Evolutionary conservation across 2,888 invertebrate genomes (phyloP).

Genomic region (Gryllus longicercus): DNA sequence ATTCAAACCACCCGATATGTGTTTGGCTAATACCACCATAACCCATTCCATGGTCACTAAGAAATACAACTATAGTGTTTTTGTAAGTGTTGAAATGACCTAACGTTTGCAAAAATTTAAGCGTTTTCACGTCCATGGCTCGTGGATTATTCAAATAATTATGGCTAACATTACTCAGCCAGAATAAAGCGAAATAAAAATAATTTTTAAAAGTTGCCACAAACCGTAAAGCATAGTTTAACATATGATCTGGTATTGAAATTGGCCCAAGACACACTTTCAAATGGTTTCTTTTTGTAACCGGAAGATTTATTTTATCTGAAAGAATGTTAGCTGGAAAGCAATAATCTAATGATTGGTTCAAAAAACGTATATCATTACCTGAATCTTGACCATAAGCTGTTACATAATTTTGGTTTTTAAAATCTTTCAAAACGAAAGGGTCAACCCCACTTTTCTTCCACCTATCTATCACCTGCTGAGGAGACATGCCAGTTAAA

Average conservation of each 20-base stretch:
- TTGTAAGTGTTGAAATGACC: constrained; percentile 58
- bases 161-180: constrained; percentile 75
- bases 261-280: constrained; percentile 60
- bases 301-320: constrained; percentile 49
- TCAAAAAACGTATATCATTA: constrained; percentile 62
- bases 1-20: constrained; percentile 71
- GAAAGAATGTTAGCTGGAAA: constrained; percentile 64
- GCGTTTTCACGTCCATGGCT: constrained; percentile 61
- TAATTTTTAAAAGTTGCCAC: constrained; percentile 58
- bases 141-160: constrained; percentile 60
- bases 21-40: constrained; percentile 68
- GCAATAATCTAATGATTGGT: constrained; percentile 78
- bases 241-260: constrained; percentile 63
- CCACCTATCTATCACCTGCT: constrained; percentile 39
- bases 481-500: constrained; percentile 24
- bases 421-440: constrained; percentile 74
- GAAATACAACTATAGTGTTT: constrained; percentile 65
- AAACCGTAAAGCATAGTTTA: constrained; percentile 67
- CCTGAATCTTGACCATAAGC: constrained; percentile 77
- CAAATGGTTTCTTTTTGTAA: background rate
- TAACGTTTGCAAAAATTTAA: constrained; percentile 57
- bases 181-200: constrained; percentile 71
- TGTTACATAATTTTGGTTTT: constrained; percentile 68
- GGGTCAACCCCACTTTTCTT: constrained; percentile 58
- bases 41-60: constrained; percentile 77